Evolutionary conservation across 2,888 invertebrate genomes (phyloP).

Genomic region (Dolichomitus sp.): DNA sequence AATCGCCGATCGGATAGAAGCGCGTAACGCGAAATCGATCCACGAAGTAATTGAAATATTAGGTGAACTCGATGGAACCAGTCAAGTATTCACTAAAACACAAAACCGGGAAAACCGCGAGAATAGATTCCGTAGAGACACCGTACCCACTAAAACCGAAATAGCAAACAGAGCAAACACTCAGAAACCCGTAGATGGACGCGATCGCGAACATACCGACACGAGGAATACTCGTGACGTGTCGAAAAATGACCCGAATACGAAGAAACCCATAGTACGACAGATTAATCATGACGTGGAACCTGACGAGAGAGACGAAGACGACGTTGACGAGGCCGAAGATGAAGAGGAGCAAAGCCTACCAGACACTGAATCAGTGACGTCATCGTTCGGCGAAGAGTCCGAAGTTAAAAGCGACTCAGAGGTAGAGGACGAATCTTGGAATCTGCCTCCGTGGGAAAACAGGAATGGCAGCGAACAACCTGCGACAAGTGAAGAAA

Average conservation of each 20-base stretch:
- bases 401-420: neutral
- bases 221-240: neutral
- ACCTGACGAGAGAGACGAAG: neutral
- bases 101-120: neutral
- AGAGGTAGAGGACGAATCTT: neutral
- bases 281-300: neutral
- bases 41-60: constrained; percentile 14
- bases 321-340: neutral
- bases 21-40: neutral
- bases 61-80: constrained; percentile 6
- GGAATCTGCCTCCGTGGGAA: neutral
- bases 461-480: neutral
- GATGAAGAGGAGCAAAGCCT: neutral
- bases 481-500: neutral
- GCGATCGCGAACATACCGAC: neutral
- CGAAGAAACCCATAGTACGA: constrained; percentile 3
- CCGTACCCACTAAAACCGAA: neutral
- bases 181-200: neutral
- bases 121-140: neutral
- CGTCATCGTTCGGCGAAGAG: neutral
- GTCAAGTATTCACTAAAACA: constrained; percentile 1
- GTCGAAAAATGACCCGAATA: neutral
- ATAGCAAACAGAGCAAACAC: neutral
- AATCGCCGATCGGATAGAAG: constrained; percentile 17
- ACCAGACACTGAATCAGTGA: neutral